phyloP scores from a whole-genome alignment of 2,888 invertebrate genomes.

The Tipula confusa region DNA sequence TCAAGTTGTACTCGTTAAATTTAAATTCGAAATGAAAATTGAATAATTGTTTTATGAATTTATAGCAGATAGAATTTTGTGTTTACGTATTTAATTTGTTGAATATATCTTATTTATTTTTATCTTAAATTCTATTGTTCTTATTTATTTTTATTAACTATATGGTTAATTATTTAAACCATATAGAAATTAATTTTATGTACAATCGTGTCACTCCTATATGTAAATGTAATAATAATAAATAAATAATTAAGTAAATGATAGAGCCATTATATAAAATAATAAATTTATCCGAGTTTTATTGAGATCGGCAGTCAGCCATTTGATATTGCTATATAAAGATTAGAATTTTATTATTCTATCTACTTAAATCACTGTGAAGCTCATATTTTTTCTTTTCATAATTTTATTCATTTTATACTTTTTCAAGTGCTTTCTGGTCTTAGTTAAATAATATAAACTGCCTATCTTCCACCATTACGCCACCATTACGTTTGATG shows the following conservation, averaged over 20 bases:
- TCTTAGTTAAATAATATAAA: neutral
- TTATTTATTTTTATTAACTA: neutral
- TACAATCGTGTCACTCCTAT: neutral
- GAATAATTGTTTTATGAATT: neutral
- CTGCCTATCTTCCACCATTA: neutral
- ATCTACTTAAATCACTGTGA: neutral
- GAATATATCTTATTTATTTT: neutral
- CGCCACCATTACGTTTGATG: neutral
- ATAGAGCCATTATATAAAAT: neutral
- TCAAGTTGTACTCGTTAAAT: neutral
- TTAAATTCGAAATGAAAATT: neutral
- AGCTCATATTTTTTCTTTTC: neutral
- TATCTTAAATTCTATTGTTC: neutral
- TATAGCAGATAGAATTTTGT: neutral
- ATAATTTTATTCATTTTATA: neutral
- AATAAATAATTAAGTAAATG: neutral
- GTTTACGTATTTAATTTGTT: conserved; percentile 13
- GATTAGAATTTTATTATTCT: neutral
- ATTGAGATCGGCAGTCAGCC: neutral
- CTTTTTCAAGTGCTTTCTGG: neutral
- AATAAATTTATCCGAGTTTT: neutral
- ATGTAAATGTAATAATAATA: neutral
- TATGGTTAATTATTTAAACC: neutral
- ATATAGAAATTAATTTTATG: neutral
- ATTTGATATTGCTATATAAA: neutral